Evolutionary conservation across 2,797 vertebrate genomes (phyloP), one percentile per base, ranked within the genome.

Genomic region (Ciconia nigra): DNA sequence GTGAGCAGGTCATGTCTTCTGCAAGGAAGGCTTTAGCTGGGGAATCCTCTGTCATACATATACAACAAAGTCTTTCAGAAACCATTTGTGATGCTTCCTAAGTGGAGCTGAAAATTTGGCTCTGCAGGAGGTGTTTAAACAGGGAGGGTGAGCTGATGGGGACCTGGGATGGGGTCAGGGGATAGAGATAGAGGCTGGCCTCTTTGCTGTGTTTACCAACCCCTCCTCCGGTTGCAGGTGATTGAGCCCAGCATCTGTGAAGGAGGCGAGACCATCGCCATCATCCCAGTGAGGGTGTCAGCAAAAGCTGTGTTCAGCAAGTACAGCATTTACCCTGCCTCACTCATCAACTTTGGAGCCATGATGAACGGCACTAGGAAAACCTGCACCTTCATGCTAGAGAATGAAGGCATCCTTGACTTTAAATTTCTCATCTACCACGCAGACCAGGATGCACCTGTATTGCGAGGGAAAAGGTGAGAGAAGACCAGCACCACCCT

Each of bases 331-430:
- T 95, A 78, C 86, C 99, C 99, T 20, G 95, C 98, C 19, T 97
- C 96, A 1, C 69, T 98, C 84, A 97, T 99, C 87, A 97, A 98
- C 98, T 99, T 99, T 1, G 99, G 99, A 10, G 97, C 98, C 7
- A 55, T 99, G 91, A 79, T 98, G 35, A 98, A 87, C 0, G 98
- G 99, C 65, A 94, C 85, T 67, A 98, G 96, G 74, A 99, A 98
- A 95, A 98, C 72, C 35, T 96, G 95, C 79, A 97, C 52, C 35
- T 98, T 99, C 76, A 96, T 65, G 6, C 97, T 99, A 39, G 98
- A 99, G 97, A 99, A 99, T 96, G 98, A 54, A 41, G 99, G 99
- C 18, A 10, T 94, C 31, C 98, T 98, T 8, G 98, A 98, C 47
- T 98, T 98, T 22, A 98, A 91, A 46, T 99, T 98, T 63, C 41